Conservation (phyloP, 1,140 invertebrate species). For the Pseudomyrmex sp. region DNA sequence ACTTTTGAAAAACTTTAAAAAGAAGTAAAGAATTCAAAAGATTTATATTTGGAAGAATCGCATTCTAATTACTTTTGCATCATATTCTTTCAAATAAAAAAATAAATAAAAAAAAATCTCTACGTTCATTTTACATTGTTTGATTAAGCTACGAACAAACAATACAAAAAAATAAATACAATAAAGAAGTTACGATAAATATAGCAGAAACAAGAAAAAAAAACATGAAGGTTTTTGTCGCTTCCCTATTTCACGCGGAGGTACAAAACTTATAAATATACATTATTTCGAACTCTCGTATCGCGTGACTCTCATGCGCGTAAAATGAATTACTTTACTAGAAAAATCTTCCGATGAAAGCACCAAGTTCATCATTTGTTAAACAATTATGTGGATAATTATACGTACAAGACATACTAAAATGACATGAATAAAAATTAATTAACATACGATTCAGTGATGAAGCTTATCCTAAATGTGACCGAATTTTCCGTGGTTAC, state of each 20-base stretch:
- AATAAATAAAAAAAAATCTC: no score
- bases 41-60: neutral
- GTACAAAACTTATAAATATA: conserved; percentile 81
- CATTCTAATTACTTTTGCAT: no score
- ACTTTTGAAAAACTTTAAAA: neutral
- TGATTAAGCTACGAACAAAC: neutral
- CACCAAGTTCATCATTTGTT: no score
- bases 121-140: neutral
- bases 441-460: conserved; percentile 2
- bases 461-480: conserved; percentile 16
- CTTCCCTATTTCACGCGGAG: conserved; percentile 66
- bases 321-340: conserved; percentile 69
- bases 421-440: conserved; percentile 36
- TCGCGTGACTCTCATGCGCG: conserved; percentile 61
- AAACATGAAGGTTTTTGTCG: conserved; percentile 47
- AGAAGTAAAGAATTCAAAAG: neutral
- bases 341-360: no score
- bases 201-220: neutral
- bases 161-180: neutral
- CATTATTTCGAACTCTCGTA: conserved; percentile 76
- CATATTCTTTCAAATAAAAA: no score
- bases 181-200: neutral
- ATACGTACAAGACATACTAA: no score
- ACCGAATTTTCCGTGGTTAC: conserved; percentile 37
- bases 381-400: conserved; percentile 69